Evolutionary conservation across 2,888 invertebrate genomes (phyloP).

Genomic region (Polylopha cassiicola): DNA sequence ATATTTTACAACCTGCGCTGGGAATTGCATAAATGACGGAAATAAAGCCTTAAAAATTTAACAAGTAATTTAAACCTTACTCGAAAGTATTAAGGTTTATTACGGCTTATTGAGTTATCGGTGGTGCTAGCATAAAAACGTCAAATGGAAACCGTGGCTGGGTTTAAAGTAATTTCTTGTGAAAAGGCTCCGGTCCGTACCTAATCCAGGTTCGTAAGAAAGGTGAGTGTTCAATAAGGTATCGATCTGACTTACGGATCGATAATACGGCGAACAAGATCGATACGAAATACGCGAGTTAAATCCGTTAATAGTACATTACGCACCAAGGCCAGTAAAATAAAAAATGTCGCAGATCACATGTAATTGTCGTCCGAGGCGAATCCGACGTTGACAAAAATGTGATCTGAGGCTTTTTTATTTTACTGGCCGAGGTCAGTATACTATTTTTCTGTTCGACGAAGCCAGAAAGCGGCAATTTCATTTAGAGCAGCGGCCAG

Average conservation of each 20-base stretch:
- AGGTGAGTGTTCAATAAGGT: slow-evolving; percentile 45
- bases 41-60: slow-evolving; percentile 11
- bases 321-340: too few relatives aligned
- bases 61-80: background rate
- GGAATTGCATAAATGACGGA: slow-evolving; percentile 10
- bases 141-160: slow-evolving; percentile 28
- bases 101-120: slow-evolving; percentile 1
- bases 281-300: slow-evolving; percentile 17
- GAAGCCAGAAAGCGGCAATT: too few relatives aligned
- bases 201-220: slow-evolving; percentile 52
- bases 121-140: slow-evolving; percentile 20
- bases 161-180: slow-evolving; percentile 47
- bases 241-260: slow-evolving; percentile 33
- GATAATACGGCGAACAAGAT: slow-evolving; percentile 11
- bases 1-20: slow-evolving; percentile 4
- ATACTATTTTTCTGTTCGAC: too few relatives aligned
- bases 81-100: slow-evolving; percentile 1
- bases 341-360: too few relatives aligned
- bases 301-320: too few relatives aligned
- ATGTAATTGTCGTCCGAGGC: too few relatives aligned
- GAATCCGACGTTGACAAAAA: too few relatives aligned
- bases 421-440: too few relatives aligned
- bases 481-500: too few relatives aligned
- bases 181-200: slow-evolving; percentile 47
- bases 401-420: too few relatives aligned